Conservation (phyloP, 2,888 invertebrate species). For the Stenodema calcarata region DNA sequence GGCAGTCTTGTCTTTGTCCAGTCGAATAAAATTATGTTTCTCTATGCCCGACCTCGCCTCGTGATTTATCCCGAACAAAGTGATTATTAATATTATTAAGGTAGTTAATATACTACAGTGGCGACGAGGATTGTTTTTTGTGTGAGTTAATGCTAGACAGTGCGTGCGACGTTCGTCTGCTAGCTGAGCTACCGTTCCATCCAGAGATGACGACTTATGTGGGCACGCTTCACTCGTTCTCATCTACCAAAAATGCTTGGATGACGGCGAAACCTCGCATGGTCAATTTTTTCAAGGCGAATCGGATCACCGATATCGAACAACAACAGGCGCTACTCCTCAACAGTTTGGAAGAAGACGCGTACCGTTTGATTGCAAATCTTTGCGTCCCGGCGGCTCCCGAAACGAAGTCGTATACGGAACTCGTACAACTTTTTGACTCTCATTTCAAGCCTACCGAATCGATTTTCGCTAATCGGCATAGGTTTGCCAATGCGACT, state of each 20-base stretch:
- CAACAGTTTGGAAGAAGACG: neutral
- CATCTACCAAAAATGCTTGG: slow-evolving; percentile 7
- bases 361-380: neutral
- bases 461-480: neutral
- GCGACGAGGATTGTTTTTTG: too few relatives aligned
- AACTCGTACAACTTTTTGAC: too few relatives aligned
- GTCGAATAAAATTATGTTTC: too few relatives aligned
- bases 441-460: neutral
- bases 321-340: neutral
- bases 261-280: neutral
- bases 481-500: neutral
- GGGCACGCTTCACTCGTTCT: neutral
- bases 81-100: too few relatives aligned
- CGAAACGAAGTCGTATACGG: neutral
- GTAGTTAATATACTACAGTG: too few relatives aligned
- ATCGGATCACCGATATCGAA: neutral
- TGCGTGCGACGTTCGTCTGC: too few relatives aligned
- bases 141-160: too few relatives aligned
- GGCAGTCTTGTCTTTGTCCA: too few relatives aligned
- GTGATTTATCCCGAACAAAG: too few relatives aligned
- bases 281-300: slow-evolving; percentile 8
- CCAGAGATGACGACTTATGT: neutral
- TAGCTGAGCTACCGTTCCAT: too few relatives aligned
- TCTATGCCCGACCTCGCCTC: too few relatives aligned
- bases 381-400: neutral